Base-by-base conservation (phyloP, 2,797 vertebrate species). In the Neosalanx taihuensis region DNA sequence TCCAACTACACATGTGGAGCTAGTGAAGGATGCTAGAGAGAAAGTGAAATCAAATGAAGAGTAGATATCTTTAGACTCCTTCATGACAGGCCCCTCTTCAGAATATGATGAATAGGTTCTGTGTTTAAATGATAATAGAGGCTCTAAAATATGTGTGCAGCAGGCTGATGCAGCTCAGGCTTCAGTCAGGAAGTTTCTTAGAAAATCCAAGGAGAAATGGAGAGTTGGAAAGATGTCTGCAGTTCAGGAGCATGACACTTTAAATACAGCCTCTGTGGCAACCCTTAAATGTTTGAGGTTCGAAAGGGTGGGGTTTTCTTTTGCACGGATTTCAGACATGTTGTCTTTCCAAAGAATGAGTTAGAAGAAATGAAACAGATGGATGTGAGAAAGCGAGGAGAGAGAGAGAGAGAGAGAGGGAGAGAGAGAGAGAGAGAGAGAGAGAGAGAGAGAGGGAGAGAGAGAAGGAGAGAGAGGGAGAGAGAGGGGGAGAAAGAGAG, bases 171-270 rank as follows among this genome's bases (percentile, higher is more conserved):
- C 67, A 76, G 60, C 58, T 37, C 18, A 46, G 51, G 56, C 60
- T 73, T 17, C 49, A 37, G 10, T 41, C 61, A 51, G 61, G 35
- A 73, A 5, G 33, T 35, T 9, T 6, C n/a, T 41, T 51, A 61
- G 60, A 3, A n/a, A 70, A 69, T 70, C 17, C 67, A 72, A 75
- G 71, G 30, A n/a, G 72, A 79, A 76, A 58, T 62, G 20, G 69
- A 49, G 67, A 70, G 60, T 66, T 66, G 26, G 7, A 29, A 6
- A 18, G 7, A 66, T 51, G 51, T 66, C 29, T 49, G 17, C 4
- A 46, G 12, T 13, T 17, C 35, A 12, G 12, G 15, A 0, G 23
- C 13, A 49, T 6, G 20, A 65, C 20, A n/a, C 35, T 41, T 6
- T 64, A n/a, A 37, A 64, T 4, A 37, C 31, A 5, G 5, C 35